A percentile compares a stretch with the other conserved stretches of the same genome.
Conservation (phyloP, 2,888 invertebrate genomes). For the Chorisops tibialis region DNA sequence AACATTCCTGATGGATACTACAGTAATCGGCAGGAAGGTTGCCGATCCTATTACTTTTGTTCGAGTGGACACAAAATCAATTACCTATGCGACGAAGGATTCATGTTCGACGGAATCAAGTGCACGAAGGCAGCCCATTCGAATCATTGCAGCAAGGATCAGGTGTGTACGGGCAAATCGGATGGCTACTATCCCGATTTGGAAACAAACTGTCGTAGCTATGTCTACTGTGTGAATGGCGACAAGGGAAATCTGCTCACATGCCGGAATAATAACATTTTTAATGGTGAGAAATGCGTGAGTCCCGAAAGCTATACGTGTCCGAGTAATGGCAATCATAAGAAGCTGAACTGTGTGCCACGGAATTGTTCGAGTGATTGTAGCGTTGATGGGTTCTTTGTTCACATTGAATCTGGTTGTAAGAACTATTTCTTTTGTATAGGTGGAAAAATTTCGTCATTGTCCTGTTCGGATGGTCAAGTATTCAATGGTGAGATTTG, state of each 20-base stretch:
- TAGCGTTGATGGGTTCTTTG: slow-evolving; percentile 56
- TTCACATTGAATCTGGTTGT: slow-evolving; percentile 53
- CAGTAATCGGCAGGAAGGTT: slow-evolving; percentile 53
- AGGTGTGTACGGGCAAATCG: slow-evolving; percentile 52
- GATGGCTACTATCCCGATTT: slow-evolving; percentile 60
- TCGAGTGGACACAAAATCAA: slow-evolving; percentile 57
- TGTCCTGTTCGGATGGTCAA: slow-evolving; percentile 54
- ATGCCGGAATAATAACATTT: slow-evolving; percentile 58
- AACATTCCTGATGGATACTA: slow-evolving; percentile 58
- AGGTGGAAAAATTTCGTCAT: slow-evolving; percentile 55
- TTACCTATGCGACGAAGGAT: slow-evolving; percentile 57
- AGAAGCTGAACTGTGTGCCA: slow-evolving; percentile 42
- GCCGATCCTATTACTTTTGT: slow-evolving; percentile 61
- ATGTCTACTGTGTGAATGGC: slow-evolving; percentile 59
- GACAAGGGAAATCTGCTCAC: slow-evolving; percentile 57
- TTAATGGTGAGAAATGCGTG: slow-evolving; percentile 60
- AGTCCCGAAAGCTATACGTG: slow-evolving; percentile 52
- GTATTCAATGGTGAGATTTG: slow-evolving; percentile 61
- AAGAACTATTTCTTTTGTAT: slow-evolving; percentile 60
- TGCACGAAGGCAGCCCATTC: slow-evolving; percentile 48
- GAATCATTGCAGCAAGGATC: slow-evolving; percentile 39
- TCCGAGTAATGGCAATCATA: slow-evolving; percentile 45
- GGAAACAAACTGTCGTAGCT: slow-evolving; percentile 57
- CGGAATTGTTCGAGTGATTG: slow-evolving; percentile 39
- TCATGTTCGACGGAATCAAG: slow-evolving; percentile 55